Conservation (phyloP, 2,797 vertebrate species). For the Intellagama lesueurii region DNA sequence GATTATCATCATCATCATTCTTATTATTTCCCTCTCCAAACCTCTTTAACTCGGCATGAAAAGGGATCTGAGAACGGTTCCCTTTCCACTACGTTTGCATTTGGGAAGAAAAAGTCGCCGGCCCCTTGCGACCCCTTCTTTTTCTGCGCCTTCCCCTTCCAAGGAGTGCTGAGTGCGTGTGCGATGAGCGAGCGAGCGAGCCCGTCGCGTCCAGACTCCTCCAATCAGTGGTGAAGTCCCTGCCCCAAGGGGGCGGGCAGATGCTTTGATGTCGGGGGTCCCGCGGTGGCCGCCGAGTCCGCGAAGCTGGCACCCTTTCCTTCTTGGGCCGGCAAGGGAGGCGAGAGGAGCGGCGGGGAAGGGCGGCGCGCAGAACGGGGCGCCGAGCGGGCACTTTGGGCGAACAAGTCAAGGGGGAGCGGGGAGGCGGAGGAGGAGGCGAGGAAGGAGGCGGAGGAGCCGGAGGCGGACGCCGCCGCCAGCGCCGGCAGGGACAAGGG, state of each 20-base stretch:
- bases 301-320: slow-evolving; percentile 26
- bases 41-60: not conserved
- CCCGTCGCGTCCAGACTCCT: slow-evolving; percentile 5
- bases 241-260: slow-evolving; percentile 68
- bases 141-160: no score
- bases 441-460: not conserved
- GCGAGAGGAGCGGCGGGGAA: slow-evolving; percentile 12
- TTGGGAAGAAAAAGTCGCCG: no score
- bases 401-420: not conserved
- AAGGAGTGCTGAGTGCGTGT: no score
- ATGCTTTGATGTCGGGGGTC: slow-evolving; percentile 39
- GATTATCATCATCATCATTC: no score
- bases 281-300: slow-evolving; percentile 59
- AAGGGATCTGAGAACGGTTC: not conserved
- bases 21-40: no score
- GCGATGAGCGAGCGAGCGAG: not conserved
- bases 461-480: not conserved
- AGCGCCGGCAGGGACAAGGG: not conserved
- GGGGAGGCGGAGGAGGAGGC: no score
- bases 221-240: slow-evolving; percentile 52
- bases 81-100: no score
- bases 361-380: not conserved
- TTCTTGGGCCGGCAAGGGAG: not conserved
- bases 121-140: no score
- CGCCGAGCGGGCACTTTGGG: not conserved